Evolutionary conservation across 2,888 invertebrate species (phyloP), one percentile per base, ranked within the genome.

Genomic region (Galerucella calmariensis): DNA sequence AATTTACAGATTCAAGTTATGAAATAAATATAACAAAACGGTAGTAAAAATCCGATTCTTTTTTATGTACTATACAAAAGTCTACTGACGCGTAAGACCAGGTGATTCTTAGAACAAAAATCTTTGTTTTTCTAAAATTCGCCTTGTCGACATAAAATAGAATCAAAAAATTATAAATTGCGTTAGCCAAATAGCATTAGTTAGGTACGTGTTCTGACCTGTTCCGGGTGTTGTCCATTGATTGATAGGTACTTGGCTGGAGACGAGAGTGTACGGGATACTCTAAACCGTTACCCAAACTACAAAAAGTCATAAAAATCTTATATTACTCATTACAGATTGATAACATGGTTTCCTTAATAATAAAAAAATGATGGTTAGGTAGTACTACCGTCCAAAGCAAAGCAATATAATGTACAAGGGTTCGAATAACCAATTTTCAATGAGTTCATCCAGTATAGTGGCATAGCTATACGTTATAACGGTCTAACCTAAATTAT

Each of bases 261-360:
- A 90, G 91, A 85, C 90, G 90, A 84, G 92, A 91, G 84, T 94
- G 92, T 87, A 94, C 94, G 84, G 94, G 94, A 91, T 91, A 97
- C 89, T 91, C 92, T 89, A 94, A 92, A 89, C 96, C 97, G 90
- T 96, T 95, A 89, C 96, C 96, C 90, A 93, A 91, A 94, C 96
- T 96, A 92, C 80, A 86, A 87, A 84, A 84, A 84, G 79, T 76
- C 73, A 79, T 77, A 77, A 79, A 78, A 73, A 75, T 77, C 73
- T 73, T 58, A 69, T 76, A 66, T 72, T 72, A 72, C 72, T 69
- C 48, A 74, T 66, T 59, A 27, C 27, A 65, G 48, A 67, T 51
- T n/a, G 56, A 35, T 44, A 46, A 71, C 41, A 65, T 44, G n/a
- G 35, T 44, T 27, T 61, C n/a, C 24, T 58, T 58, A 58, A 20